These are phyloP conservation scores for Myzus persicae DNA, from an alignment of 1,140 invertebrate genomes.

Conservation along the genomic window DNA sequence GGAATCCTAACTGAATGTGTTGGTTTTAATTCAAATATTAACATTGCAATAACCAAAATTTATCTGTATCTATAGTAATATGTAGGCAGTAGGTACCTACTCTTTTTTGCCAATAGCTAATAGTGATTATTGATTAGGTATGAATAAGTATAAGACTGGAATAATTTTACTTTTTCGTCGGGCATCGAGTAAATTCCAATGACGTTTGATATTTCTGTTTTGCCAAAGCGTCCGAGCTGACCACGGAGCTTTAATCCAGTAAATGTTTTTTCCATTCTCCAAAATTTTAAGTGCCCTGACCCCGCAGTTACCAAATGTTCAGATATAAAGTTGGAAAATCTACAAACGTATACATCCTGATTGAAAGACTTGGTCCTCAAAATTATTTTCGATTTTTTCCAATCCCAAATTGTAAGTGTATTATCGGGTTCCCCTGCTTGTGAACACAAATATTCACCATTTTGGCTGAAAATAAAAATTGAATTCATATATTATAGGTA, in stretches of 20 bases:
- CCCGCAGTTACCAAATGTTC: slow-evolving; percentile 79
- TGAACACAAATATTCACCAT: slow-evolving; percentile 81
- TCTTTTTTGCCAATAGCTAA: neutral
- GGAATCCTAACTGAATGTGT: too few relatives aligned
- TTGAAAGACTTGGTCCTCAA: slow-evolving; percentile 81
- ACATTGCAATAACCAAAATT: too few relatives aligned
- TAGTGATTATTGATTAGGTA: too few relatives aligned
- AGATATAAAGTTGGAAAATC: slow-evolving; percentile 80
- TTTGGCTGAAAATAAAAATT: slow-evolving; percentile 68
- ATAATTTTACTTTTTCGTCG: slow-evolving; percentile 79
- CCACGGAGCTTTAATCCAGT: slow-evolving; percentile 89
- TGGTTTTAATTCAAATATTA: too few relatives aligned
- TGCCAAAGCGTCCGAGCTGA: slow-evolving; percentile 84
- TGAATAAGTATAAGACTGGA: neutral
- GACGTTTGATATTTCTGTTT: slow-evolving; percentile 89
- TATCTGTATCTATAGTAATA: too few relatives aligned
- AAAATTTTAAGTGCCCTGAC: slow-evolving; percentile 85
- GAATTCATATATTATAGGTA: neutral
- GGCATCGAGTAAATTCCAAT: slow-evolving; percentile 82
- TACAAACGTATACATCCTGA: slow-evolving; percentile 78
- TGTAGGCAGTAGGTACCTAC: too few relatives aligned
- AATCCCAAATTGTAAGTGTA: slow-evolving; percentile 87
- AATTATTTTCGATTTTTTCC: slow-evolving; percentile 77
- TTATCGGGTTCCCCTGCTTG: slow-evolving; percentile 86
- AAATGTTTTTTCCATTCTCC: slow-evolving; percentile 90